Base-by-base conservation (phyloP, 2,888 invertebrate species). In the Pammene fasciana region DNA sequence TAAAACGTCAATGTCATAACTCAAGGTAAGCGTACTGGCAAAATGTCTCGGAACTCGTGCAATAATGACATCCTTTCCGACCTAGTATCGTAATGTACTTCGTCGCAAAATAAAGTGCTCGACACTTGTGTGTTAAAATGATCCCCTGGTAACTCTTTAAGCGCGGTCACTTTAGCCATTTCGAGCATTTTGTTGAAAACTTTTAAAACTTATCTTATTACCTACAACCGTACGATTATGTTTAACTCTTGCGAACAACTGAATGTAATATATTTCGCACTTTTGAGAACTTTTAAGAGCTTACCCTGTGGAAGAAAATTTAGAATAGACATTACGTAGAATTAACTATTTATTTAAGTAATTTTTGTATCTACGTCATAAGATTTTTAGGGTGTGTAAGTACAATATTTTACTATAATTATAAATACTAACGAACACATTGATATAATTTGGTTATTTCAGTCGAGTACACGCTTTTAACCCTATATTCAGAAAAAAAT, bases 141-240 rank as follows among this genome's bases (percentile, higher is more conserved):
- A n/a, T 55, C n/a, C 60, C 13, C 26, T 55, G 14, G 67, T 67
- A 62, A 48, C 67, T 54, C 55, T 41, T 9, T 18, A 5, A 6
- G 16, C 26, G 26, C 48, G 68, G 62, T 68, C 62, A 68, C 56
- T 68, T 48, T 43, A 68, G 26, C 55, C 55, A 9, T n/a, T n/a
- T n/a, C n/a, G n/a, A n/a, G n/a, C n/a, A n/a, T 55, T 62, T 56
- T 62, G 48, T 18, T 62, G 56, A n/a, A 43, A 62, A 68, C 41
- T 62, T 62, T 61, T 56, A 13, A 62, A 68, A 64, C 62, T 62
- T 64, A 56, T 48, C 43, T n/a, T n/a, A n/a, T n/a, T n/a, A n/a
- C n/a, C n/a, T n/a, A n/a, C n/a, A n/a, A 52, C 52, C 36, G 26
- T 43, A 26, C 66, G 45, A 50, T 52, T 59, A 52, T 67, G 59